Percentiles rank a stretch among this genome's conserved stretches.
Conservation (phyloP, 2,113 vertebrate species). For the Dasyurus viverrinus region DNA sequence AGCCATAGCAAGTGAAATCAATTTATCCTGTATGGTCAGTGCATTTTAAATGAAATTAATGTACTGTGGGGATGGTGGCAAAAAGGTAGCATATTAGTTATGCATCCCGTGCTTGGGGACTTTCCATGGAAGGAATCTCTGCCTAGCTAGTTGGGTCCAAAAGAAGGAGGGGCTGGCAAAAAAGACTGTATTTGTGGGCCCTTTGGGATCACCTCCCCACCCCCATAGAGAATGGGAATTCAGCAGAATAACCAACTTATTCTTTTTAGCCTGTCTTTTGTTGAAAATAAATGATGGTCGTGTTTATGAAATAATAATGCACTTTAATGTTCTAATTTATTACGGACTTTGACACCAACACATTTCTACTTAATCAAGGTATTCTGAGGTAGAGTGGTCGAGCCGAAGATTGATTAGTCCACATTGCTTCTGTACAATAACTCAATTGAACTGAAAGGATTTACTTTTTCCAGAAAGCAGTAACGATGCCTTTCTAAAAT, state of each 20-base stretch:
- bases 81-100: conserved; percentile 93
- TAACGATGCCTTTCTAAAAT: conserved; percentile 51
- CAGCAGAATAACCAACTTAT: conserved; percentile 18
- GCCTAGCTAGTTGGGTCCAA: conserved; percentile 39
- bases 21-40: conserved; percentile 98
- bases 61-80: conserved; percentile 92
- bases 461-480: conserved; percentile 55
- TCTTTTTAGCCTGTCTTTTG: conserved; percentile 56
- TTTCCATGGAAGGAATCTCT: conserved; percentile 76
- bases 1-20: conserved; percentile 99
- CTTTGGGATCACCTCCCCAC: conserved; percentile 43
- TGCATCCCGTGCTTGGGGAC: conserved; percentile 83
- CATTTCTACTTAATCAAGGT: conserved; percentile 71
- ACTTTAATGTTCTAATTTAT: conserved; percentile 71
- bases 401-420: conserved; percentile 48
- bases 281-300: conserved; percentile 53
- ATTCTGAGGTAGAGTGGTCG: conserved; percentile 52
- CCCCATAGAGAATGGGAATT: conserved; percentile 26
- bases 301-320: conserved; percentile 65
- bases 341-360: conserved; percentile 64
- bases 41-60: conserved; percentile 99
- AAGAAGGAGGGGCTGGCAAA: conserved; percentile 59
- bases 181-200: conserved; percentile 32
- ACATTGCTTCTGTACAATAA: conserved; percentile 36
- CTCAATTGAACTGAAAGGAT: conserved; percentile 44